Evolutionary conservation across 1,140 invertebrate genomes (phyloP), one percentile per base, ranked within the genome.

Genomic region (Atta colombica): DNA sequence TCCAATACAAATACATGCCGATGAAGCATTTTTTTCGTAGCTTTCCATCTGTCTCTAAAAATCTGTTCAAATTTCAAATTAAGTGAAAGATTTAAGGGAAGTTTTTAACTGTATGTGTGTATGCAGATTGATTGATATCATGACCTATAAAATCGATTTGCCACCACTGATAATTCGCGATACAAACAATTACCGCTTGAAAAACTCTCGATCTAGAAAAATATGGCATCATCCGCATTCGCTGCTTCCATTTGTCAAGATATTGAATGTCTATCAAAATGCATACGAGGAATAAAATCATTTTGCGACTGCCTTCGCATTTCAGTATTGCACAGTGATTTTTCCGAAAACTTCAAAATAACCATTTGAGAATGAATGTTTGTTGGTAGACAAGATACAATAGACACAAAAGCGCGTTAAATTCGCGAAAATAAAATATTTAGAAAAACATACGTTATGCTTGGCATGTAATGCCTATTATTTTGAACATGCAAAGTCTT

Each of bases 321-420:
- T 77, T n/a, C 63, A 45, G 2, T n/a, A 14, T 21, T 16, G n/a
- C 39, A 60, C 75, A 31, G 60, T 18, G 51, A 49, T 63, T 78
- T 65, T 63, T 65, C 39, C 39, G 21, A 18, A 12, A 78, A 21
- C 45, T 78, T 53, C 10, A 80, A 80, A 80, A 80, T 61, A 51
- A 51, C 63, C 61, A 18, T 14, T 68, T 45, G 18, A 35, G 18
- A 31, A 21, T 12, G 45, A 53, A 68, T 25, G 77, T 53, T 75
- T 25, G n/a, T 10, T 53, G n/a, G 1, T n/a, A n/a, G 61, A 35
- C 39, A 21, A 25, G 45, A 78, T 28, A 53, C 25, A 35, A 80
- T 31, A 21, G 53, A 8, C 3, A 8, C 1, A 55, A 60, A 60
- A 25, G 45, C 12, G 16, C 16, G 2, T 3, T 14, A 5, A 63